A percentile compares a stretch with the other conserved stretches of the same genome.
These are phyloP conservation scores for Caenorhabditis sp. DNA, from an alignment of 2,888 invertebrate species.

Conservation along the genomic window DNA sequence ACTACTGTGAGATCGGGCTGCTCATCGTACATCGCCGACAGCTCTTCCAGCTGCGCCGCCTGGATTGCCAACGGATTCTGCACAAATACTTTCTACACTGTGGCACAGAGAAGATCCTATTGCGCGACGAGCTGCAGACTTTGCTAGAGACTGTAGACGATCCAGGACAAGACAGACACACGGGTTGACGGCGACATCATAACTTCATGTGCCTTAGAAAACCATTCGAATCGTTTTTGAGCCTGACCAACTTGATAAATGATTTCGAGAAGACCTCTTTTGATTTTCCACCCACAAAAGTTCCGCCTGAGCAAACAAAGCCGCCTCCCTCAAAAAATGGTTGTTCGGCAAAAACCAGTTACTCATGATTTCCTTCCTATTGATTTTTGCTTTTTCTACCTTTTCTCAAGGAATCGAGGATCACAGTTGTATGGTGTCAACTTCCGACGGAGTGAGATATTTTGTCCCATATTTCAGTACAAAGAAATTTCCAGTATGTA, in stretches of 20 bases:
- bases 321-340: too few relatives aligned
- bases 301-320: background rate
- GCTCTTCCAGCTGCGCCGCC: constrained; percentile 6
- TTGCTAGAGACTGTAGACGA: constrained; percentile 10
- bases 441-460: background rate
- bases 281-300: background rate
- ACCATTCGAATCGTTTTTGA: background rate
- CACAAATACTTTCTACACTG: constrained; percentile 56
- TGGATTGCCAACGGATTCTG: constrained; percentile 62
- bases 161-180: constrained; percentile 24
- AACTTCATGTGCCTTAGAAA: background rate
- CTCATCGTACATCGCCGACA: constrained; percentile 31
- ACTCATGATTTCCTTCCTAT: background rate
- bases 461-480: background rate
- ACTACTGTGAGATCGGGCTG: constrained; percentile 28
- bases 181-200: constrained; percentile 13
- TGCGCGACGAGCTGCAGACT: constrained; percentile 54
- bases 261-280: background rate
- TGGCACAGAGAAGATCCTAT: constrained; percentile 26
- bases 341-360: too few relatives aligned
- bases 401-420: too few relatives aligned
- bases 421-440: too few relatives aligned
- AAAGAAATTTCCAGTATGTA: background rate
- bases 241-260: constrained; percentile 28
- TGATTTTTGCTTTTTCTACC: too few relatives aligned